Base-by-base conservation (phyloP, 2,113 vertebrate genomes). In the Scalopus aquaticus region DNA sequence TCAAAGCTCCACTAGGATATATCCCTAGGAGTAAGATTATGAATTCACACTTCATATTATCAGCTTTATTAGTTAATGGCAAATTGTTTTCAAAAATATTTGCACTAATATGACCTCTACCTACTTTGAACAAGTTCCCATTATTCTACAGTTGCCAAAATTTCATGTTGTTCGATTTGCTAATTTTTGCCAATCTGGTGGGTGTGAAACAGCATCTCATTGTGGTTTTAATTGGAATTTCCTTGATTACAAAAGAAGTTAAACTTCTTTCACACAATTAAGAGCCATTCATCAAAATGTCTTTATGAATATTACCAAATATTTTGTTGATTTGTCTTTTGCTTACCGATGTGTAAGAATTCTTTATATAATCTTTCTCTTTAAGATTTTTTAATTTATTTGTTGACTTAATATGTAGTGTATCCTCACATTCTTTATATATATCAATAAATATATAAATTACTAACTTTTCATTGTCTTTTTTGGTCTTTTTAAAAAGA, bases 211-310 rank as follows among this genome's bases (percentile, higher is more conserved):
- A 89, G 62, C 78, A 90, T 94, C 37, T 95, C 78, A 81, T 78
- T 94, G 93, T 91, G 91, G 91, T 92, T 94, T 96, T 77, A 78
- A 91, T 19, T 96, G 96, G 94, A 97, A 96, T 96, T 97, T 94
- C 73, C 95, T 86, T 97, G 46, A 86, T 96, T 97, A 95, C 93
- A 94, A 96, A 95, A 94, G 79, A 80, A 1, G 22, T 86, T 69
- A n/a, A 90, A 96, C 85, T 91, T 20, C 17, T 78, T 62, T 92
- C 19, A 46, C 22, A 84, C 15, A 84, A 46, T n/a, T 67, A 90
- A 60, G 51, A 74, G 16, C 46, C 46, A 58, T 78, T 96, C 81
- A 91, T 28, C 46, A 46, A 82, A 85, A 91, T 85, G 26, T 37
- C 32, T 49, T 80, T 84, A 42, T 82, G 9, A 2, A 11, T 30